Conservation (phyloP, 2,888 invertebrate species). For the Theodoxus fluviatilis region DNA sequence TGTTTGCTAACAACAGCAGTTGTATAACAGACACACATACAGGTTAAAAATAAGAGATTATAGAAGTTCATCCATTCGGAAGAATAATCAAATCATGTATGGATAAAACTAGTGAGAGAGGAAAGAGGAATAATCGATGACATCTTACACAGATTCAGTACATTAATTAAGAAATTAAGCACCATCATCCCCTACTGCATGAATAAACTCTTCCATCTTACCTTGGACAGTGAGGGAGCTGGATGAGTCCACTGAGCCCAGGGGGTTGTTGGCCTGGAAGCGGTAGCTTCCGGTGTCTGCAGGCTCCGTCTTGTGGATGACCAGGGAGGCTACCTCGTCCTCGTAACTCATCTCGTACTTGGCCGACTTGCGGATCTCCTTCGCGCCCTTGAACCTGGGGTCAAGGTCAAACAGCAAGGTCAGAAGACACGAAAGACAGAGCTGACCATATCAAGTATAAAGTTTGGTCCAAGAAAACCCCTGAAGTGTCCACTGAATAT, state of each 20-base stretch:
- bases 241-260: constrained; percentile 60
- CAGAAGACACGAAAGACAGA: no score
- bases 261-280: constrained; percentile 58
- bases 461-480: no score
- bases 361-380: constrained; percentile 55
- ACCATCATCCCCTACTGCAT: no score
- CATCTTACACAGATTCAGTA: neutral
- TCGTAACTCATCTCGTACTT: constrained; percentile 60
- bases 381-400: constrained; percentile 59
- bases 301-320: constrained; percentile 70
- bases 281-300: constrained; percentile 58
- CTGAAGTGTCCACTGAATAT: no score
- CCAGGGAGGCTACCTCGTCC: constrained; percentile 68
- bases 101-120: neutral
- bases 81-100: neutral
- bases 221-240: constrained; percentile 59
- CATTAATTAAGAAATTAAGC: neutral
- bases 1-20: no score
- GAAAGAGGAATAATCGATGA: neutral
- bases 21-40: no score
- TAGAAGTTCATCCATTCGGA: no score
- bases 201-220: no score
- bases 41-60: no score
- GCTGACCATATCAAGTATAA: no score
- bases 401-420: no score